Conservation (phyloP, 1,140 invertebrate genomes). For the Asobara japonica region DNA sequence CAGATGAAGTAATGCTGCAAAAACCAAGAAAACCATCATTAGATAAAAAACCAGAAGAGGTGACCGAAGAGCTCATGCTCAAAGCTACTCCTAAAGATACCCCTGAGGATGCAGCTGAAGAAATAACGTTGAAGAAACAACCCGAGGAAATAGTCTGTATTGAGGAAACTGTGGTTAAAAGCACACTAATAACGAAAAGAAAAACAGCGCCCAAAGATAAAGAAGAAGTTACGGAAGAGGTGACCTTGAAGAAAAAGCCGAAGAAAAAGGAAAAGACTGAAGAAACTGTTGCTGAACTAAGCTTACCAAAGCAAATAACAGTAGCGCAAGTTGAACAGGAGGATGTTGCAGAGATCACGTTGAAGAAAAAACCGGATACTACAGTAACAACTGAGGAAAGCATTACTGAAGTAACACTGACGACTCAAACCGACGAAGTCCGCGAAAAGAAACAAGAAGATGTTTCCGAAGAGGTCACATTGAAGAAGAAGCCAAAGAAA, state of each 20-base stretch:
- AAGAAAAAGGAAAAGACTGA: constrained; percentile 63
- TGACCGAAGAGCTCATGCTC: constrained; percentile 27
- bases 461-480: constrained; percentile 3
- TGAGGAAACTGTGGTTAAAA: constrained; percentile 47
- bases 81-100: constrained; percentile 10
- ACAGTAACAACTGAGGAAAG: constrained; percentile 42
- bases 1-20: constrained; percentile 53
- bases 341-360: constrained; percentile 40
- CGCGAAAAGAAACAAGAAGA: constrained; percentile 4
- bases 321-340: constrained; percentile 38
- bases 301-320: constrained; percentile 58
- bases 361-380: constrained; percentile 61
- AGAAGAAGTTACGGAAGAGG: constrained; percentile 52
- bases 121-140: constrained; percentile 51
- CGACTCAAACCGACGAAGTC: background rate
- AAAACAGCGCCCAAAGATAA: constrained; percentile 51
- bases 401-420: constrained; percentile 42
- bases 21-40: constrained; percentile 54
- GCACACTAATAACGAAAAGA: constrained; percentile 38
- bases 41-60: constrained; percentile 19
- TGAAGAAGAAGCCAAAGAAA: constrained; percentile 14
- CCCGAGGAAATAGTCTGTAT: constrained; percentile 55
- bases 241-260: constrained; percentile 62
- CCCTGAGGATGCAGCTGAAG: constrained; percentile 44
- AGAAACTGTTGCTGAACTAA: constrained; percentile 60